Conservation (phyloP, 2,888 invertebrate species). For the Troilus luridus region DNA sequence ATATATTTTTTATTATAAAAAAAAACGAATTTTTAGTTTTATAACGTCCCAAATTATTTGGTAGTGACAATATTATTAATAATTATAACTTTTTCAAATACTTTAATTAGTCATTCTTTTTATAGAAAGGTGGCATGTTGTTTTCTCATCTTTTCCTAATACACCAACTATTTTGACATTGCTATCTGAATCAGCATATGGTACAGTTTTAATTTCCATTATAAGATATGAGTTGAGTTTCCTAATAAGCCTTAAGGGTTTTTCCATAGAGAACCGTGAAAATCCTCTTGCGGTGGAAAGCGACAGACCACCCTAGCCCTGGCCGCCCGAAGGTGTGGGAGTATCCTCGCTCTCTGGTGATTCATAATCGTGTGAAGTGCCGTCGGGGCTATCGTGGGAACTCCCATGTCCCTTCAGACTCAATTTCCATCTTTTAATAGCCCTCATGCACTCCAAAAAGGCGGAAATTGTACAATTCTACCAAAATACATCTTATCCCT, state of each 20-base stretch:
- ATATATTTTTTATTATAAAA: too few species aligned
- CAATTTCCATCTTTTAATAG: conserved; percentile 54
- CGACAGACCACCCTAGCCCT: conserved; percentile 44
- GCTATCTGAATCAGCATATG: too few species aligned
- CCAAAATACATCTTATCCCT: background rate
- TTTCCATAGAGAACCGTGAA: background rate
- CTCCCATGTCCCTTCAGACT: conserved; percentile 48
- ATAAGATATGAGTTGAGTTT: background rate
- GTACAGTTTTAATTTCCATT: background rate
- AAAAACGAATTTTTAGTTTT: too few species aligned
- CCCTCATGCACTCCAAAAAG: conserved; percentile 1
- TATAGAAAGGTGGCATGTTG: too few species aligned
- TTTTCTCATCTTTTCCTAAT: too few species aligned
- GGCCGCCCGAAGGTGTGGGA: conserved; percentile 52
- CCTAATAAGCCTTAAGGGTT: background rate
- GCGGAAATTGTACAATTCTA: conserved; percentile 17
- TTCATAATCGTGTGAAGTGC: conserved; percentile 59
- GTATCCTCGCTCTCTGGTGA: conserved; percentile 46
- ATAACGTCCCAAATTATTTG: too few species aligned
- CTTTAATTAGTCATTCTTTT: too few species aligned
- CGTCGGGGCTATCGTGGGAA: conserved; percentile 52
- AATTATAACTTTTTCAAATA: too few species aligned
- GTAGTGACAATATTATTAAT: too few species aligned
- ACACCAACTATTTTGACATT: too few species aligned
- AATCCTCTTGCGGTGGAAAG: background rate